Evolutionary conservation across 2,888 invertebrate genomes (phyloP), one percentile per base, ranked within the genome.

Genomic region (Laothoe populi): DNA sequence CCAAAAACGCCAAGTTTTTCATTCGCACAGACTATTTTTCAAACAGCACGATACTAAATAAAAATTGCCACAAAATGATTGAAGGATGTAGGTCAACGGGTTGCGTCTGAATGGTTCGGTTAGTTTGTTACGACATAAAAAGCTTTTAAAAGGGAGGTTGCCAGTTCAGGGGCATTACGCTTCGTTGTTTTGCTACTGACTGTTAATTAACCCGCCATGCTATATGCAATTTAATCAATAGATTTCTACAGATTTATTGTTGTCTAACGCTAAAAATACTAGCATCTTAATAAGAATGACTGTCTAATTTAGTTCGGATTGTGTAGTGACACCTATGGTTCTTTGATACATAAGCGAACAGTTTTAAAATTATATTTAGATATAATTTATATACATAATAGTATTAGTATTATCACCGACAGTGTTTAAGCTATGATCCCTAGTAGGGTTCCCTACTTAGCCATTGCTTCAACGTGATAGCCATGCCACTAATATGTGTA

Each of bases 51-150:
- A 79, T 82, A 81, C 78, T 67, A 77, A 77, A 77, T 69, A 80
- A 74, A 79, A 81, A 81, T 80, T 72, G 71, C 71, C 67, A 67
- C 70, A 66, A 65, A 75, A 76, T 88, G 87, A 90, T 87, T 88
- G 87, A 88, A 87, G 77, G 81, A 90, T 90, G 75, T 90, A 70
- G 89, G 89, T 87, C 86, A 88, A 78, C 83, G 82, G 83, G 84
- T 84, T 87, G 77, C 74, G 70, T 74, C 70, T 80, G 74, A 82
- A 80, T 79, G 70, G 72, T 66, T 57, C 66, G 67, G 73, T 70
- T 68, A 66, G 59, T 11, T 66, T 68, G 67, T 84, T 87, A 79
- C 83, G 77, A 82, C 80, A 81, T 70, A 71, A 75, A 77, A 73
- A 77, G 70, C 71, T 70, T 72, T 77, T 73, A 70, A 72, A 74